Base-by-base conservation (phyloP, 2,888 invertebrate species). In the Parnassius mnemosyne region DNA sequence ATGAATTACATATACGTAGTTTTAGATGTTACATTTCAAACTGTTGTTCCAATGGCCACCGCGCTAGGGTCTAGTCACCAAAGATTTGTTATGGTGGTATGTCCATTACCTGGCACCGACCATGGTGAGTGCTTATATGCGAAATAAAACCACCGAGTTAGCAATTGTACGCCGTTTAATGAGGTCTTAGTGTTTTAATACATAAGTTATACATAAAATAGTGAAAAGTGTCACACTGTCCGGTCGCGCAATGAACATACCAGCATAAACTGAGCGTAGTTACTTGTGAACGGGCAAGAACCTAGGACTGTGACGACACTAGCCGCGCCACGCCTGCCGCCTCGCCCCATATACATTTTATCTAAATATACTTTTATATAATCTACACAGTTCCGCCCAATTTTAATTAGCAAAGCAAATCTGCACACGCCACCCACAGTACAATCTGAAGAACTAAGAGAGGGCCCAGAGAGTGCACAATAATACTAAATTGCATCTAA, bases 81-180 rank as follows among this genome's bases (percentile, higher is more conserved):
- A 73, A 67, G 74, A 72, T 70, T 62, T 20, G 69, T 77, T 81
- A 87, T 85, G 84, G 69, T 83, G 89, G 89, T 88, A 89, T 89
- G 90, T 89, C 86, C 89, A 85, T 83, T 64, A 46, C 12, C 46
- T n/a, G 51, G 51, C 68, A 74, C 65, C 65, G 66, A 63, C 57
- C 64, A 73, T 73, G 79, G 78, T 75, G 77, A 71, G 73, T 65
- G 46, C 12, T 12, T 66, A 66, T 54, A 68, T 65, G 67, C 67
- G 74, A 89, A 90, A 90, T 89, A 87, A 90, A 90, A 90, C 89
- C 79, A 84, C 80, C 69, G 65, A 71, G 72, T 77, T 81, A 83
- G 80, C 82, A 84, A 85, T 84, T 81, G 81, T 81, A 89, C 81
- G 85, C 80, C 73, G 79, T 88, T 90, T 89, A 90, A 90, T 89